Conservation (phyloP, 2,888 invertebrate species). For the Azorinus chamasolen region DNA sequence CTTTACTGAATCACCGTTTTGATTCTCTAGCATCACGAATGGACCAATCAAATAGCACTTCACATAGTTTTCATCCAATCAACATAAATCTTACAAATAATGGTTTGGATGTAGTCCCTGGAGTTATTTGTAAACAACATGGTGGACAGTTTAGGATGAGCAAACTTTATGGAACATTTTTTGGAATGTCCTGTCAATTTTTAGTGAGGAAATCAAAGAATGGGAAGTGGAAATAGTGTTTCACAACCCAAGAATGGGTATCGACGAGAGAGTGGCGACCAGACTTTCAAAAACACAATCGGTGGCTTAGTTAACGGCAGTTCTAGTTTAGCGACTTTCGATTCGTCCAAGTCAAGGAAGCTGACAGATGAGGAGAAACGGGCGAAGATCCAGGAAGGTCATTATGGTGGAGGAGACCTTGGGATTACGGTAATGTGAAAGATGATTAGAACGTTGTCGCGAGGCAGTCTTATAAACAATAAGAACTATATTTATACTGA, state of each 20-base stretch:
- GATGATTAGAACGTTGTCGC: too few relatives aligned
- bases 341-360: conserved; percentile 43
- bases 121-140: conserved; percentile 65
- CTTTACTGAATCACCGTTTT: too few relatives aligned
- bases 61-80: too few relatives aligned
- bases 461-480: too few relatives aligned
- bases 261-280: conserved; percentile 10
- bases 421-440: conserved; percentile 71
- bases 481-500: too few relatives aligned
- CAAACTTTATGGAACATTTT: neutral
- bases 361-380: conserved; percentile 64
- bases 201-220: neutral
- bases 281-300: conserved; percentile 24
- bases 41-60: too few relatives aligned
- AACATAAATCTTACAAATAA: too few relatives aligned
- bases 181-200: neutral
- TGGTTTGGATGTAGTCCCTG: conserved; percentile 34
- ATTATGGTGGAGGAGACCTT: conserved; percentile 66
- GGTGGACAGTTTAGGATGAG: conserved; percentile 14
- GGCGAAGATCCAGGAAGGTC: conserved; percentile 59
- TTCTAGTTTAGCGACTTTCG: conserved; percentile 41
- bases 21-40: too few relatives aligned
- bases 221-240: conserved; percentile 53
- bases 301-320: conserved; percentile 46
- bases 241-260: conserved; percentile 13